Conservation (phyloP, 2,113 vertebrate species). For the Bolborhynchus lineola region DNA sequence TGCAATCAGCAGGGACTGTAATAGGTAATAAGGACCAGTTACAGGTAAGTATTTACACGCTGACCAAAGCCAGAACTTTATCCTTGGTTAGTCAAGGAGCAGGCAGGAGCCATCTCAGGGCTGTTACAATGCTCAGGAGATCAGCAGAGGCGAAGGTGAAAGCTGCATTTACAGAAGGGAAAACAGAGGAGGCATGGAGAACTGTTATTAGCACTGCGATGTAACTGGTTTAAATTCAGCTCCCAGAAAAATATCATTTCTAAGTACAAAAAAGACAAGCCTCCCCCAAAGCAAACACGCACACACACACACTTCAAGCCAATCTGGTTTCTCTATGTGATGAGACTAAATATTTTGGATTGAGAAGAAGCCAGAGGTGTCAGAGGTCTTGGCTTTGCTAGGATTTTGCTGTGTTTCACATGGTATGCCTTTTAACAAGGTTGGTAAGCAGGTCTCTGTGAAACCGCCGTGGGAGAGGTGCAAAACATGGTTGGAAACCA, state of each 20-base stretch:
- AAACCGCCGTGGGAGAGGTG: not conserved
- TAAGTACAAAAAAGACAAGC: not conserved
- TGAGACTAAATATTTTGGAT: not conserved
- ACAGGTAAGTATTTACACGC: not conserved
- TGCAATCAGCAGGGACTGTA: not conserved
- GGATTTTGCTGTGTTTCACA: not conserved
- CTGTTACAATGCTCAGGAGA: not conserved
- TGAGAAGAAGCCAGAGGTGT: not conserved
- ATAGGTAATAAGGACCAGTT: not conserved
- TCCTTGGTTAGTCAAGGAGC: not conserved
- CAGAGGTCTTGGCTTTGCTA: not conserved
- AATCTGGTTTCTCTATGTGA: not conserved
- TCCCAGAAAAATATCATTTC: not conserved
- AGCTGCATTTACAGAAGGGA: not conserved
- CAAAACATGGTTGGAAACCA: constrained; percentile 6
- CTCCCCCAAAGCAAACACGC: not conserved
- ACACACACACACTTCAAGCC: not conserved
- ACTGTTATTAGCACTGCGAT: not conserved
- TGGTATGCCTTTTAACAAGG: not conserved
- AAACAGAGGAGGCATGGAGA: not conserved
- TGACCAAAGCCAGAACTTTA: not conserved
- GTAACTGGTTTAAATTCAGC: not conserved
- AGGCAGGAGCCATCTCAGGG: not conserved
- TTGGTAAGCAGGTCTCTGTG: not conserved
- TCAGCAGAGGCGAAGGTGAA: not conserved